Evolutionary conservation across 92 coral and sea anemone genomes (phyloP).

Genomic region (Heteractis magnifica): DNA sequence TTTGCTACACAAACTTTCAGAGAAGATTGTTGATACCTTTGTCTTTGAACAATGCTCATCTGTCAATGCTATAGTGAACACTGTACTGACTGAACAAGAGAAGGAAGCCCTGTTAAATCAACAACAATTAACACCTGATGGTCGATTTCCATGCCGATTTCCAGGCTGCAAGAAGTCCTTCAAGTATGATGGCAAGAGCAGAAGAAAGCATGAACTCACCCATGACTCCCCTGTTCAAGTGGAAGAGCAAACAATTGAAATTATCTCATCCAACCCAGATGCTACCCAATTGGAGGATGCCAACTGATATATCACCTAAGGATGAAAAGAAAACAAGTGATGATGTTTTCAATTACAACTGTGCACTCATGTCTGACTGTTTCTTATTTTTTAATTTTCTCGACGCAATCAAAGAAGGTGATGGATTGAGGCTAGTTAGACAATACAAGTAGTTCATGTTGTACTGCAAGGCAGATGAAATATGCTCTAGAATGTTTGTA

Average conservation of each 20-base stretch:
- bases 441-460: conserved; percentile 57
- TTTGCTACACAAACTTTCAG: neutral
- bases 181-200: conserved; percentile 56
- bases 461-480: conserved; percentile 55
- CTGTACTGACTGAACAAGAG: conserved; percentile 49
- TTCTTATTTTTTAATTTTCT: conserved; percentile 46
- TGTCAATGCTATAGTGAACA: conserved; percentile 26
- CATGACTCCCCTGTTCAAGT: conserved; percentile 49
- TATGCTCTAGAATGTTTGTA: conserved; percentile 56
- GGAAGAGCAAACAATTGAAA: neutral
- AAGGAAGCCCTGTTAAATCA: conserved; percentile 18
- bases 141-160: conserved; percentile 63
- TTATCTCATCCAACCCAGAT: conserved; percentile 21
- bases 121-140: conserved; percentile 52
- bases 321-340: conserved; percentile 38
- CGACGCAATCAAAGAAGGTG: conserved; percentile 60
- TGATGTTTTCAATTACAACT: conserved; percentile 58
- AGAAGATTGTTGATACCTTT: conserved; percentile 24
- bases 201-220: conserved; percentile 58
- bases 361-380: conserved; percentile 47
- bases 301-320: conserved; percentile 18
- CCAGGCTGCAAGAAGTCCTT: conserved; percentile 56
- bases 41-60: conserved; percentile 33
- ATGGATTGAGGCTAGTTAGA: conserved; percentile 42
- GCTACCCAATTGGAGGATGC: neutral